These are phyloP conservation scores for Apodemia duryi DNA, from an alignment of 2,888 invertebrate species.

Conservation along the genomic window DNA sequence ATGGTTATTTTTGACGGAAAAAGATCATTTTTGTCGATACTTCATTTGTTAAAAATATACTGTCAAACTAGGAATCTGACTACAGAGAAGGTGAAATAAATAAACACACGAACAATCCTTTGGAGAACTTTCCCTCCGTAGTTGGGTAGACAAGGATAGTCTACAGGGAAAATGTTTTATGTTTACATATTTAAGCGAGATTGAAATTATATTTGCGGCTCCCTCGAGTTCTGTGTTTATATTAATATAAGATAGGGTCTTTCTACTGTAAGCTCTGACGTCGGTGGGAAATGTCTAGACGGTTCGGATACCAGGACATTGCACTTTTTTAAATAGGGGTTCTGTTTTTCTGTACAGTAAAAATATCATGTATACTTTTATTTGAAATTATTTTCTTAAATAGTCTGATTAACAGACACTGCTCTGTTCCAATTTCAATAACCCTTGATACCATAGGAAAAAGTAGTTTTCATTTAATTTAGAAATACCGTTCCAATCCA, in stretches of 20 bases:
- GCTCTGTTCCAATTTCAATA: too few species aligned
- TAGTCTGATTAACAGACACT: too few species aligned
- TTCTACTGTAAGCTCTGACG: constrained; percentile 8
- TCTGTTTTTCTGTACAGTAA: too few species aligned
- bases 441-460: too few species aligned
- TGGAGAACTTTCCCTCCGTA: neutral
- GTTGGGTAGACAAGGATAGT: neutral
- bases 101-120: neutral
- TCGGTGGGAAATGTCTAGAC: constrained; percentile 1
- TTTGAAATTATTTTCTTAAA: too few species aligned
- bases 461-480: too few species aligned
- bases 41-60: too few species aligned
- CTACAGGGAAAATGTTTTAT: too few species aligned
- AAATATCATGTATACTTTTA: too few species aligned
- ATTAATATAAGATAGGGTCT: neutral
- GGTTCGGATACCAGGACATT: neutral
- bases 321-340: neutral
- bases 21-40: too few species aligned
- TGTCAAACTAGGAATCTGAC: neutral
- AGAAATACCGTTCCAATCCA: too few species aligned
- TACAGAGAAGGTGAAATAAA: neutral
- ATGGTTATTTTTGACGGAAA: too few species aligned
- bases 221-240: neutral
- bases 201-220: constrained; percentile 3
- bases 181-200: neutral